Base-by-base conservation (phyloP, 30 jellyfish, hydroid and myxozoan genomes). In the Aurelia sp. region DNA sequence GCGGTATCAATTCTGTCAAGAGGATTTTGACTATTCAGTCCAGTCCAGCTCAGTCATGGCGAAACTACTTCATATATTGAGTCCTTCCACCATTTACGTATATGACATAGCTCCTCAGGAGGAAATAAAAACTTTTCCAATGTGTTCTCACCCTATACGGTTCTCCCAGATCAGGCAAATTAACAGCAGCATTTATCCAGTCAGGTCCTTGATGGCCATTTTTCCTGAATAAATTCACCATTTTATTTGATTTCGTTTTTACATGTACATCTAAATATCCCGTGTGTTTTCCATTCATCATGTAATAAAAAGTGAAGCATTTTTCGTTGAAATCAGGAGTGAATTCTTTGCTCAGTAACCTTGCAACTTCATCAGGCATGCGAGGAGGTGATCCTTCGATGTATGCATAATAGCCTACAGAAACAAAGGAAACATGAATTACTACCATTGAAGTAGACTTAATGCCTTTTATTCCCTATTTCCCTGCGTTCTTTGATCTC, bases 161-260 rank as follows among this genome's bases (percentile, higher is more conserved):
- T 41, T 89, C 93, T 10, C 37, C 73, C 13, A 74, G 35, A 9
- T 81, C 86, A 12, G 97, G 97, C n/a, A 89, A 21, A 63, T 74
- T 58, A 21, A 82, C 91, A 53, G 90, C 97, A 13, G 94, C 97
- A 63, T 67, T 79, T 18, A 50, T 47, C 97, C 97, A 89, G 31
- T 82, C 87, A 33, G 85, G 78, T 63, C 97, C 97, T 82, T 89
- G 97, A 75, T 89, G 97, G 16, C 90, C 91, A 61, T 79, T 82
- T 60, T 78, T 81, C 55, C 86, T 80, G 85, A 92, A 89, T 50
- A 66, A 69, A 61, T 50, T 77, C 41, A 59, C 72, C 50, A 82
- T 69, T 59, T 82, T 63, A 50, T 59, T 59, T 19, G 92, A 69
- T 23, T 48, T 52, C 23, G 92, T 68, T 82, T 82, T 82, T 47